A percentile compares a stretch with the other conserved stretches of the same genome.
Evolutionary conservation across 2,797 vertebrate genomes (phyloP).

Genomic region (Crocodylus rhombifer): DNA sequence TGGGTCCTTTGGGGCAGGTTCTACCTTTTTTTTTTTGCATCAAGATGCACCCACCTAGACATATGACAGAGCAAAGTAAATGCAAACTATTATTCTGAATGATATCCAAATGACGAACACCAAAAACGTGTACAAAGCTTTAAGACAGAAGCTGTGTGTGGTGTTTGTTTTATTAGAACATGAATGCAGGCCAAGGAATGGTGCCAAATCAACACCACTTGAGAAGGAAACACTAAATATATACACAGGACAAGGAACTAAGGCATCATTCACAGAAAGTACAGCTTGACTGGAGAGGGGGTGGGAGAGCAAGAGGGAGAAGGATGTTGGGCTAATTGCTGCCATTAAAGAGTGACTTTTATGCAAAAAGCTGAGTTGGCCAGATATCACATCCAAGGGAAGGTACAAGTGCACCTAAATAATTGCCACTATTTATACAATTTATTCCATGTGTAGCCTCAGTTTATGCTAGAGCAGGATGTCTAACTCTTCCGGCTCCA

Average conservation of each 20-base stretch:
- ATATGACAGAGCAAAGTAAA: background rate
- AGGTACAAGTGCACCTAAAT: background rate
- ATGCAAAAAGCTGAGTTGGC: background rate
- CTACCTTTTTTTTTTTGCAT: background rate
- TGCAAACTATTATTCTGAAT: background rate
- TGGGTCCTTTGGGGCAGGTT: background rate
- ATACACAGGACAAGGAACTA: background rate
- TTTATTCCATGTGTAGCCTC: background rate
- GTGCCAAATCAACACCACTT: background rate
- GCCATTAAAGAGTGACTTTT: background rate
- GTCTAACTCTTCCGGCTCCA: too few species aligned
- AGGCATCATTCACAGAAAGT: background rate
- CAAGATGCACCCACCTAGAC: too few species aligned
- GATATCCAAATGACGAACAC: background rate
- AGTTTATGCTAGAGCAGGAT: background rate
- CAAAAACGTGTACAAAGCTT: background rate
- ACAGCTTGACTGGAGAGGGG: background rate
- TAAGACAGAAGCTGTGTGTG: background rate
- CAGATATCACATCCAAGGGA: background rate
- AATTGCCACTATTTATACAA: background rate
- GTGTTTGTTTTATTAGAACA: background rate
- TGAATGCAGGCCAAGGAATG: background rate
- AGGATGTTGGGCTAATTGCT: background rate
- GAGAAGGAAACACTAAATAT: background rate
- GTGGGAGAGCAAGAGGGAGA: background rate